Evolutionary conservation across 2,113 vertebrate species (phyloP).

Genomic region (Nerophis ophidion): DNA sequence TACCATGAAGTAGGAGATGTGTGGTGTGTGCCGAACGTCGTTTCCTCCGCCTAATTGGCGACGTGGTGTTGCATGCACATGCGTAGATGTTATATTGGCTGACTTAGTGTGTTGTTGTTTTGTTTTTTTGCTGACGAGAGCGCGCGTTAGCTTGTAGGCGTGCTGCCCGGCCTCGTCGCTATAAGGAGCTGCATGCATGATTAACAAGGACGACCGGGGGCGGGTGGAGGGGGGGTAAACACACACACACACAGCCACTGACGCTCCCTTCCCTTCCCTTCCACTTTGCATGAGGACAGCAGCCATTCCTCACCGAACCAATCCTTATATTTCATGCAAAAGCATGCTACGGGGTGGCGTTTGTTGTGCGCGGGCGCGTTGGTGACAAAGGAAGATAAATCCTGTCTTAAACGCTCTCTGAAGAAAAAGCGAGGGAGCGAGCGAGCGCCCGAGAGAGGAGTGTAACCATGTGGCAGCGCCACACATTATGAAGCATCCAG

Average conservation of each 20-base stretch:
- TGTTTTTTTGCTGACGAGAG: not conserved
- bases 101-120: not conserved
- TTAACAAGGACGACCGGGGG: conserved; percentile 59
- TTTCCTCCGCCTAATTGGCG: too few species aligned
- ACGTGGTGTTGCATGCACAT: too few species aligned
- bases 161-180: conserved; percentile 49
- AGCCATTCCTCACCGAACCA: not conserved
- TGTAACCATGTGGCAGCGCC: conserved; percentile 52
- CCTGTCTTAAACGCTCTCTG: conserved; percentile 63
- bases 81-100: not conserved
- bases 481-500: conserved; percentile 61
- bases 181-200: conserved; percentile 64
- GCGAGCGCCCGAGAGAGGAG: conserved; percentile 41
- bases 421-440: conserved; percentile 63
- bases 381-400: conserved; percentile 54
- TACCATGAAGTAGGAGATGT: conserved; percentile 8
- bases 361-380: conserved; percentile 8
- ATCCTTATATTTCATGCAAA: not conserved
- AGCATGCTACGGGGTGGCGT: not conserved
- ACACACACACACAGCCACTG: conserved; percentile 57
- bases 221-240: conserved; percentile 61
- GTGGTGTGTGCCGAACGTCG: not conserved
- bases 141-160: conserved; percentile 47
- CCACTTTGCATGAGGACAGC: conserved; percentile 11
- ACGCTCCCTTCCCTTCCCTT: conserved; percentile 41